Conservation (phyloP, 2,113 vertebrate genomes). For the Callocephalon fimbriatum region DNA sequence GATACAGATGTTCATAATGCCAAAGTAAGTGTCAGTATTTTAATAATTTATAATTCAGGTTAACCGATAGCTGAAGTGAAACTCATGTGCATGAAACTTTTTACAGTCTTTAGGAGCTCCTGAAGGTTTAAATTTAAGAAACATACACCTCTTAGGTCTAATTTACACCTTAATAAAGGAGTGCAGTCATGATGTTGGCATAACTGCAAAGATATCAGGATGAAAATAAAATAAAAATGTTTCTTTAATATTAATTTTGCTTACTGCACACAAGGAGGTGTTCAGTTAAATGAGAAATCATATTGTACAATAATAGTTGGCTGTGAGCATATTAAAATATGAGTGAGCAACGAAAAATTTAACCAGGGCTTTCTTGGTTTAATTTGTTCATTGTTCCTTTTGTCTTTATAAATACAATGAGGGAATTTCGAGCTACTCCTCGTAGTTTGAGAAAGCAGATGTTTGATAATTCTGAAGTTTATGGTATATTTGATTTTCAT, state of each 20-base stretch:
- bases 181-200: neutral
- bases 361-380: neutral
- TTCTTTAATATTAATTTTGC: neutral
- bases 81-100: neutral
- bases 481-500: neutral
- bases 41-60: neutral
- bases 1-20: slow-evolving; percentile 86
- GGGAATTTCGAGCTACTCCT: neutral
- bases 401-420: neutral
- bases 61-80: neutral
- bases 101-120: neutral
- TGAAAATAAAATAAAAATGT: neutral
- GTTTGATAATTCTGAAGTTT: neutral
- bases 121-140: neutral
- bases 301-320: neutral
- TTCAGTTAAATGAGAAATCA: neutral
- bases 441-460: neutral
- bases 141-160: neutral
- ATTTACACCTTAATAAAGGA: neutral
- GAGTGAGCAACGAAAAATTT: neutral
- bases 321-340: neutral
- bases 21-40: slow-evolving; percentile 76
- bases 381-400: neutral
- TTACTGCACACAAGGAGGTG: neutral
- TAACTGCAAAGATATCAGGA: neutral